phyloP scores from a whole-genome alignment of 2,797 vertebrate species.

The Thaleichthys pacificus region DNA sequence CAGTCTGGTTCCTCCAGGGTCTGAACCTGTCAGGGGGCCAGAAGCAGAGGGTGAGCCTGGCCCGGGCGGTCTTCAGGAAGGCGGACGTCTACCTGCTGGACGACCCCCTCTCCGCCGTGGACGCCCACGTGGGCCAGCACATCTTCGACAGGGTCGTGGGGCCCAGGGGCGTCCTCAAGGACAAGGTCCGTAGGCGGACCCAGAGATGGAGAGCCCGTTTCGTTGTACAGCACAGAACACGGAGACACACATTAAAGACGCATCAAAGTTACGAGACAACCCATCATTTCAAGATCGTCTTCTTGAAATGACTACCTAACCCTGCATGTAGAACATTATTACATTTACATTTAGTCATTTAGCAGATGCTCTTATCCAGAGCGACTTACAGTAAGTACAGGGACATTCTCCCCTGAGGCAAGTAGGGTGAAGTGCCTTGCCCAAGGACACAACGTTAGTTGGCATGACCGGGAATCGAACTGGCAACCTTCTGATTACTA shows the following conservation, averaged over 20 bases:
- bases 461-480: no score
- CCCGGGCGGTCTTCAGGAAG: constrained; percentile 79
- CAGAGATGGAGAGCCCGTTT: background rate
- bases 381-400: no score
- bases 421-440: no score
- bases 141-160: constrained; percentile 81
- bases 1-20: constrained; percentile 61
- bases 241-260: background rate
- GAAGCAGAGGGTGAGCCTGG: constrained; percentile 82
- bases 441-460: no score
- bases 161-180: constrained; percentile 73
- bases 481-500: no score
- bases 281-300: no score
- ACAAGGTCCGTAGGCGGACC: constrained; percentile 69
- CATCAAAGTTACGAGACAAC: background rate
- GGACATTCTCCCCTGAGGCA: no score
- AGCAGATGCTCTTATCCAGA: no score
- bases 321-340: no score
- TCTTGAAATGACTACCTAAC: no score
- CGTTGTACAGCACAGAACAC: background rate
- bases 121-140: constrained; percentile 77
- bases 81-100: constrained; percentile 80
- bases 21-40: constrained; percentile 83
- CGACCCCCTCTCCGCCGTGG: constrained; percentile 81
- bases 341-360: no score